Base-by-base conservation (phyloP, 2,113 vertebrate genomes). In the Pangasianodon hypophthalmus region DNA sequence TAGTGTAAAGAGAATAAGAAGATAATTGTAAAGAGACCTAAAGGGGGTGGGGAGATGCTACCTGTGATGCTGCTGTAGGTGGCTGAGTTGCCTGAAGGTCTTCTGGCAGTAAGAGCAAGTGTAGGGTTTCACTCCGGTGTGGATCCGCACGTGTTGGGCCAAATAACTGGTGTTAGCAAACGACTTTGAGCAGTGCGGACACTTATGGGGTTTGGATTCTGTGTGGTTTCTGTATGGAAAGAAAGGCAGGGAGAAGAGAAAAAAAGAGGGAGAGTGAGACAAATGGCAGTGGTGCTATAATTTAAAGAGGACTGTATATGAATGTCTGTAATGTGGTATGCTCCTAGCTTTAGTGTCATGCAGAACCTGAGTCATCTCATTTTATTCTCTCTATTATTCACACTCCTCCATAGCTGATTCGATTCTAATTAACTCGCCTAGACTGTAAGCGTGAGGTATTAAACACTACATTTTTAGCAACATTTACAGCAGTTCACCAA, bases 11-110 rank as follows among this genome's bases (percentile, higher is more conserved):
- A 60, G 11, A 52, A 0, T 4, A 11, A 64, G 3, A 60, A 0
- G 29, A 16, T 44, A 6, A 26, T 54, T 48, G 41, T 37, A 46
- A 37, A 81, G 16, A 84, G 6, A 62, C 50, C 32, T 62, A 0
- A 52, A 32, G 58, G 6, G 32, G 26, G 16, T 37, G 46, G 29
- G 29, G 21, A 11, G 50, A 86, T 44, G n/a, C 54, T 50, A 99
- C 98, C 98, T 97, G 97, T 97, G 98, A 96, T 99, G 98, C 95
- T 99, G 98, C 96, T 99, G 98, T 93, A 99, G 96, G 96, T 99
- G 98, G 95, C 97, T 98, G 93, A 99, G 98, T 95, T 99, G 98
- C 96, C 96, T 96, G 96, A 99, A 98, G 93, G 96, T 95, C 95
- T 99, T 99, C 95, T 99, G 97, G 95, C 98, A 99, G 94, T 96